Conservation (phyloP, 2,797 vertebrate species). For the Anolis apletophallus region DNA sequence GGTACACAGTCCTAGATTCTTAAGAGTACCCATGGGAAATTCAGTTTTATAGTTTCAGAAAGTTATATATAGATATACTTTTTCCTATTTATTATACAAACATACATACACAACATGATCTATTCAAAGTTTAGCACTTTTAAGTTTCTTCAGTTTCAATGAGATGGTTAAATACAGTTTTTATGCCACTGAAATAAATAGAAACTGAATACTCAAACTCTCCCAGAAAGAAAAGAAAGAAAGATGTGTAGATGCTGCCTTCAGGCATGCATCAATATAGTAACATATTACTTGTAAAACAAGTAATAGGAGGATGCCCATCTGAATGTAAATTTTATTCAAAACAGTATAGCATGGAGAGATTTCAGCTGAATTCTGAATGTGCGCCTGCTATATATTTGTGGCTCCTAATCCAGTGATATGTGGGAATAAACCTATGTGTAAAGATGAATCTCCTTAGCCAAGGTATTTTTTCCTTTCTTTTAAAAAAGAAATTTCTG, state of each 20-base stretch:
- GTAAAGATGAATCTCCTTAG: slow-evolving; percentile 44
- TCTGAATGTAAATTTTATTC: not conserved
- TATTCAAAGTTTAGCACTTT: not conserved
- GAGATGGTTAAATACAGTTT: slow-evolving; percentile 12
- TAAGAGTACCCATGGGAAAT: no score
- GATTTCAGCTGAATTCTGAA: not conserved
- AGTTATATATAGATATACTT: no score
- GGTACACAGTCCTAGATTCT: no score
- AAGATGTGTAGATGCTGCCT: not conserved
- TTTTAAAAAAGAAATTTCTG: slow-evolving; percentile 38
- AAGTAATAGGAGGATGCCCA: not conserved
- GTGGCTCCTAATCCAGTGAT: not conserved
- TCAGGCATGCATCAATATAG: not conserved
- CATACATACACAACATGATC: not conserved
- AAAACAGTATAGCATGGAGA: not conserved
- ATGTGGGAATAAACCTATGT: not conserved
- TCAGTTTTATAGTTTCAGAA: no score
- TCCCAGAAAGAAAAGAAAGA: not conserved
- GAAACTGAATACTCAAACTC: not conserved
- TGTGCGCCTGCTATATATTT: not conserved
- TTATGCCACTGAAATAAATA: not conserved
- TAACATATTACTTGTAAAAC: not conserved
- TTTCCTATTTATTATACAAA: not conserved
- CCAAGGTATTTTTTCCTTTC: not conserved
- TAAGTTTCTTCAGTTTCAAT: not conserved